Conservation (phyloP, 2,888 invertebrate species). For the Ferdinandea cuprea region DNA sequence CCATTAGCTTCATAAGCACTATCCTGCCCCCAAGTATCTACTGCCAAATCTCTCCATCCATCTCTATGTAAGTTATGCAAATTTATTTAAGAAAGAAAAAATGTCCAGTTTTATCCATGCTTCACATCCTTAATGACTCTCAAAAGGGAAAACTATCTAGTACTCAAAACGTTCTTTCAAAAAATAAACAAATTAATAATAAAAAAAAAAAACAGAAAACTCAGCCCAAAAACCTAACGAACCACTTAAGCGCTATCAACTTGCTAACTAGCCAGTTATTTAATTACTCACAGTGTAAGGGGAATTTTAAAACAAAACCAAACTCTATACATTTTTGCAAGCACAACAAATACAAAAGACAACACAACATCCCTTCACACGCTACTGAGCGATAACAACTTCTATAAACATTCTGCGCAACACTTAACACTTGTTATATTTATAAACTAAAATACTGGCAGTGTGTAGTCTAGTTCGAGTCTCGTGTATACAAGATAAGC, state of each 20-base stretch:
- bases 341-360: too few relatives aligned
- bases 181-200: background rate
- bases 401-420: slow-evolving; percentile 42
- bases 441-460: slow-evolving; percentile 28
- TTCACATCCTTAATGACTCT: slow-evolving; percentile 14
- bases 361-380: slow-evolving; percentile 42
- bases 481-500: slow-evolving; percentile 9
- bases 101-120: background rate
- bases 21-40: background rate
- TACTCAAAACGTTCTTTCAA: background rate
- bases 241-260: slow-evolving; percentile 54
- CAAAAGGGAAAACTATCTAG: background rate
- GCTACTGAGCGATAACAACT: slow-evolving; percentile 47
- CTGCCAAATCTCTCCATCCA: background rate
- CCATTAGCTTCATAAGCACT: too few relatives aligned
- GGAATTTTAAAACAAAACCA: slow-evolving; percentile 12
- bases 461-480: background rate
- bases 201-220: too few relatives aligned
- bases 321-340: background rate
- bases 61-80: slow-evolving; percentile 11
- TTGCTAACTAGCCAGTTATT: slow-evolving; percentile 58
- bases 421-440: slow-evolving; percentile 52
- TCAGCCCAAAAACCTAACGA: slow-evolving; percentile 34
- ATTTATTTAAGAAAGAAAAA: background rate
- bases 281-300: slow-evolving; percentile 38